phyloP scores from a whole-genome alignment of 1,140 invertebrate genomes.

The Formica selysi region DNA sequence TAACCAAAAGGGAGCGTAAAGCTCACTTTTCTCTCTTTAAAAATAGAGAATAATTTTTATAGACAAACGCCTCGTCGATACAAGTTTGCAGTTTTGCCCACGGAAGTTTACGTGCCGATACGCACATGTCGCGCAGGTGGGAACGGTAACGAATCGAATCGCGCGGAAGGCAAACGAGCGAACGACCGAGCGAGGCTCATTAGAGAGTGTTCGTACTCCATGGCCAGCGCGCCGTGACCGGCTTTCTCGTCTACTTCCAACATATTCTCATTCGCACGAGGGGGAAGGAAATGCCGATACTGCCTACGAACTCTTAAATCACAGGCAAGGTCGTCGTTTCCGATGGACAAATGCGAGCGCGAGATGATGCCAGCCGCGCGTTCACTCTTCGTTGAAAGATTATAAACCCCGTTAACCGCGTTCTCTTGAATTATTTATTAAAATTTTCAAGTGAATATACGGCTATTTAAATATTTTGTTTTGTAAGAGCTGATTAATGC shows the following conservation, averaged over 20 bases:
- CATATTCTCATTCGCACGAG: slow-evolving; percentile 80
- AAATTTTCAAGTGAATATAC: slow-evolving; percentile 5
- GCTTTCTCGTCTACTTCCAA: slow-evolving; percentile 84
- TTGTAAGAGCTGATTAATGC: slow-evolving; percentile 12
- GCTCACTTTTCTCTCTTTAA: neutral
- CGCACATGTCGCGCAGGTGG: slow-evolving; percentile 55
- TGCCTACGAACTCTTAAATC: slow-evolving; percentile 76
- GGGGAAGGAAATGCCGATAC: slow-evolving; percentile 80
- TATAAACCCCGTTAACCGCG: neutral
- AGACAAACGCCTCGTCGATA: slow-evolving; percentile 11
- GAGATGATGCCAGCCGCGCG: neutral
- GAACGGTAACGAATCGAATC: slow-evolving; percentile 78
- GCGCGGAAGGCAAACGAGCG: slow-evolving; percentile 82
- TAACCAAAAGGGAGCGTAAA: neutral
- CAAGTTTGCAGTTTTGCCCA: neutral
- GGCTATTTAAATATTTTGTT: slow-evolving; percentile 8
- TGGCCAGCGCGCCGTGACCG: slow-evolving; percentile 85
- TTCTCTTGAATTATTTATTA: slow-evolving; percentile 17
- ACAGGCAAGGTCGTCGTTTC: slow-evolving; percentile 81
- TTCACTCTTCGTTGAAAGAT: neutral
- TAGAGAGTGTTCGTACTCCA: slow-evolving; percentile 87
- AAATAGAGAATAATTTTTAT: slow-evolving; percentile 15
- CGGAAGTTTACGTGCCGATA: slow-evolving; percentile 39
- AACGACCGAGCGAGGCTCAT: slow-evolving; percentile 82
- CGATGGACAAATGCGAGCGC: neutral